Evolutionary conservation across 1,140 invertebrate genomes (phyloP).

Genomic region (Ips nitidus): DNA sequence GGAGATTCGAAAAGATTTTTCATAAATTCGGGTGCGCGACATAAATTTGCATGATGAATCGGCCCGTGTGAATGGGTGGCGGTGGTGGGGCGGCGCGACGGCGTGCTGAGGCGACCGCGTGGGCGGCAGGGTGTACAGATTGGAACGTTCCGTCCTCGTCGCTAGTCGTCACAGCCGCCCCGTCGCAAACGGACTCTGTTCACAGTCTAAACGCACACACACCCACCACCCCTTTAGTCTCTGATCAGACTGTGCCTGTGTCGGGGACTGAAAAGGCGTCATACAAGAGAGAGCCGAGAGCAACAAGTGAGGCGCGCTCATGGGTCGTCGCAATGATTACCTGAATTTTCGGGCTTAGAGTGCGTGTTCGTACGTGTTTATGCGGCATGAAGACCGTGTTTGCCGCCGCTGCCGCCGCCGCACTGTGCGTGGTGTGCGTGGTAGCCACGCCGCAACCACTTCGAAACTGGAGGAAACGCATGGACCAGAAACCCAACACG

Average conservation of each 20-base stretch:
- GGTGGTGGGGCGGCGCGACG: slow-evolving; percentile 35
- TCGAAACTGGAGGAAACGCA: slow-evolving; percentile 46
- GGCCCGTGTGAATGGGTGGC: slow-evolving; percentile 38
- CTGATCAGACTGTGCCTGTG: background rate
- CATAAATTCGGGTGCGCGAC: slow-evolving; percentile 26
- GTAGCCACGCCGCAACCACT: slow-evolving; percentile 50
- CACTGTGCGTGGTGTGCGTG: slow-evolving; percentile 50
- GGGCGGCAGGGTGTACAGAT: slow-evolving; percentile 40
- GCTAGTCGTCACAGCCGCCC: slow-evolving; percentile 47
- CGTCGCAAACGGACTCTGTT: slow-evolving; percentile 34
- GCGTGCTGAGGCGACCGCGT: slow-evolving; percentile 40
- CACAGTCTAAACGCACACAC: slow-evolving; percentile 7
- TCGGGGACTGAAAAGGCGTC: slow-evolving; percentile 14
- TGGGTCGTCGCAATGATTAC: slow-evolving; percentile 47
- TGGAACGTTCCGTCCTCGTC: slow-evolving; percentile 42
- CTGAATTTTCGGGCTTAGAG: slow-evolving; percentile 37
- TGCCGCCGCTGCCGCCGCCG: slow-evolving; percentile 40
- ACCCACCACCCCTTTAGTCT: slow-evolving; percentile 4
- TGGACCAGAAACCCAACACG: slow-evolving; percentile 22
- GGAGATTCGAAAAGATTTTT: slow-evolving; percentile 14
- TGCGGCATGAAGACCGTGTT: slow-evolving; percentile 51
- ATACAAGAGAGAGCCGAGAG: slow-evolving; percentile 33
- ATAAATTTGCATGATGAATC: slow-evolving; percentile 36
- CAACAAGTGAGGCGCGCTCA: slow-evolving; percentile 46
- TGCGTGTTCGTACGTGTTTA: slow-evolving; percentile 39